Conservation (phyloP, 2,113 vertebrate species). For the Ascaphus truei region DNA sequence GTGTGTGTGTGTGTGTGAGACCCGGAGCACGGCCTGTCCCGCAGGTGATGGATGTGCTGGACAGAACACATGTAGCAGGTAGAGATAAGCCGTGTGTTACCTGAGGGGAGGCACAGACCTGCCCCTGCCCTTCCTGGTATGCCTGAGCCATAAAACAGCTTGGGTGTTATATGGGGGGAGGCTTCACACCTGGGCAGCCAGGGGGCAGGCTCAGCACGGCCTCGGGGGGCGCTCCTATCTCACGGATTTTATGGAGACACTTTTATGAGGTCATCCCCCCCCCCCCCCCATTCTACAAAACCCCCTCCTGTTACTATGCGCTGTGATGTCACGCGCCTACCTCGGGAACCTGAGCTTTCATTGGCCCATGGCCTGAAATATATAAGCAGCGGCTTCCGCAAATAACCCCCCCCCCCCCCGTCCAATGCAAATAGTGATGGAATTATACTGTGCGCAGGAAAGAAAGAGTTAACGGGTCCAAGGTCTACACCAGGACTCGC, state of each 20-base stretch:
- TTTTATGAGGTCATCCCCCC: constrained; percentile 16
- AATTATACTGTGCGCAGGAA: no score
- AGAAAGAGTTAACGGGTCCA: no score
- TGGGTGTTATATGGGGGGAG: constrained; percentile 4
- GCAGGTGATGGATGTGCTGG: constrained; percentile 18
- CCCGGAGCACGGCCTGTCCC: constrained; percentile 2
- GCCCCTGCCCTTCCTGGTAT: constrained; percentile 24
- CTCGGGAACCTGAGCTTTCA: no score
- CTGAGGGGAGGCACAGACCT: constrained; percentile 17
- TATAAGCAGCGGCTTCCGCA: no score
- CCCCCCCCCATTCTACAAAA: neutral
- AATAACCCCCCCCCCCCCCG: no score
- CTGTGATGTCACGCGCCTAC: neutral
- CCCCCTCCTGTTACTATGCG: neutral
- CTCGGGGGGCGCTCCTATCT: neutral
- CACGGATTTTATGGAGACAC: neutral
- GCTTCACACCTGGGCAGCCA: constrained; percentile 31
- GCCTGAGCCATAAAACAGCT: constrained; percentile 20
- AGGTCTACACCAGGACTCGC: no score
- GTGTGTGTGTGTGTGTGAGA: neutral
- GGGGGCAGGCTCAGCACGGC: constrained; percentile 3
- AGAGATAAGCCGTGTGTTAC: constrained; percentile 23
- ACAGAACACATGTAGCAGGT: constrained; percentile 6
- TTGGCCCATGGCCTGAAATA: no score
- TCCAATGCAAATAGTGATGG: no score